Conservation (phyloP, 2,797 vertebrate genomes). For the Myotis daubentonii region DNA sequence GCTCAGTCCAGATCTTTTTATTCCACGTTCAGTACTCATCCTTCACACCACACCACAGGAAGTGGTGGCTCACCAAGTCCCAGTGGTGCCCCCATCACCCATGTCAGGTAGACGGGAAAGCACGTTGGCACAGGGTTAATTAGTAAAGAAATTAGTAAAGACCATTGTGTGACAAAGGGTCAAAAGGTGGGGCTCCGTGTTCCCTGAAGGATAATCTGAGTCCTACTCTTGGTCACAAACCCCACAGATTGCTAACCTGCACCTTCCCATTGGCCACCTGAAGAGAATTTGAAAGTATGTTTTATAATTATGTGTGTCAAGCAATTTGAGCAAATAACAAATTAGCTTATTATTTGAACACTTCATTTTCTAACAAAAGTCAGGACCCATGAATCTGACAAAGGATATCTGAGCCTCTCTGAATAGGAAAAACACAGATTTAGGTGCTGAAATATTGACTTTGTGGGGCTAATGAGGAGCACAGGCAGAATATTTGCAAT, state of each 20-base stretch:
- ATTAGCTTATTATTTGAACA: constrained; percentile 2
- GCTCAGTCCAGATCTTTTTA: background rate
- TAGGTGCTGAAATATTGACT: background rate
- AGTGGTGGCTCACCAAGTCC: background rate
- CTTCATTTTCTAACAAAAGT: constrained; percentile 55
- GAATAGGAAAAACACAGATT: background rate
- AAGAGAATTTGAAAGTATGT: background rate
- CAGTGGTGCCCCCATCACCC: background rate
- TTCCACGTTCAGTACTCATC: background rate
- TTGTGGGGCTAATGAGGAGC: background rate
- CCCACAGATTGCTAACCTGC: background rate
- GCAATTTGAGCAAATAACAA: constrained; percentile 33
- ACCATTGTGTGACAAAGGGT: background rate
- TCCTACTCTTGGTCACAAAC: background rate
- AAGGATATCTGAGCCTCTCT: constrained; percentile 12
- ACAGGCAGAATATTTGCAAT: background rate
- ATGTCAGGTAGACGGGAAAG: background rate
- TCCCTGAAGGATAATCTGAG: background rate
- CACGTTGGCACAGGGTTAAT: background rate
- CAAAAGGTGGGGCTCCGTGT: background rate
- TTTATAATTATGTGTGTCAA: background rate
- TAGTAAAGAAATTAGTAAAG: background rate
- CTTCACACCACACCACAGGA: background rate
- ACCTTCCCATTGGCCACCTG: background rate
- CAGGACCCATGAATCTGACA: background rate